These are phyloP conservation scores for Brotula barbata DNA, from an alignment of 2,797 vertebrate genomes.

Conservation along the genomic window DNA sequence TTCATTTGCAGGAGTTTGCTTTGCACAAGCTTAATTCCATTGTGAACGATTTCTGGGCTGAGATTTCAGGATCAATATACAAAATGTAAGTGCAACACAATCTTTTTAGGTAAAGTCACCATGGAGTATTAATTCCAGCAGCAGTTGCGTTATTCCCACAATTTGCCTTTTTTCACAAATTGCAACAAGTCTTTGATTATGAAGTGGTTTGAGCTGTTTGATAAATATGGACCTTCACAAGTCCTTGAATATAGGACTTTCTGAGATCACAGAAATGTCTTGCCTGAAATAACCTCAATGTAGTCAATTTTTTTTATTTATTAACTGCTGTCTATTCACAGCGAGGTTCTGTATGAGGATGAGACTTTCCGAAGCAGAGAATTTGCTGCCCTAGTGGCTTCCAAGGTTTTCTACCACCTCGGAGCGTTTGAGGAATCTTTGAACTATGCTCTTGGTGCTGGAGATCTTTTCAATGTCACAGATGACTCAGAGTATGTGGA, in stretches of 20 bases:
- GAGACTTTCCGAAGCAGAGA: constrained; percentile 93
- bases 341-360: constrained; percentile 98
- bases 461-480: constrained; percentile 97
- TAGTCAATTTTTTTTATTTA: neutral
- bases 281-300: neutral
- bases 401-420: constrained; percentile 99
- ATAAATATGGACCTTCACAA: too few species aligned
- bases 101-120: neutral
- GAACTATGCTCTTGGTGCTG: constrained; percentile 97
- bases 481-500: constrained; percentile 99
- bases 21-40: constrained; percentile 95
- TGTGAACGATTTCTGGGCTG: constrained; percentile 99
- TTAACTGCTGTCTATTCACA: constrained; percentile 52
- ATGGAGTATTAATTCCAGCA: too few species aligned
- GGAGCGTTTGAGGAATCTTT: constrained; percentile 98
- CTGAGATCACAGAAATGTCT: neutral
- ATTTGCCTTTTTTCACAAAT: too few species aligned
- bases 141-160: too few species aligned
- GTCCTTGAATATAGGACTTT: too few species aligned
- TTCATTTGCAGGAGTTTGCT: constrained; percentile 90
- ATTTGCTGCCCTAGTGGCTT: constrained; percentile 97
- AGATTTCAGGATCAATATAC: constrained; percentile 99
- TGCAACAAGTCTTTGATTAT: too few species aligned
- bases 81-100: constrained; percentile 90
- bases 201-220: too few species aligned